A percentile compares a stretch with the other conserved stretches of the same genome.
phyloP scores from a whole-genome alignment of 2,888 invertebrate genomes.

The Macrophya alboannulata region DNA sequence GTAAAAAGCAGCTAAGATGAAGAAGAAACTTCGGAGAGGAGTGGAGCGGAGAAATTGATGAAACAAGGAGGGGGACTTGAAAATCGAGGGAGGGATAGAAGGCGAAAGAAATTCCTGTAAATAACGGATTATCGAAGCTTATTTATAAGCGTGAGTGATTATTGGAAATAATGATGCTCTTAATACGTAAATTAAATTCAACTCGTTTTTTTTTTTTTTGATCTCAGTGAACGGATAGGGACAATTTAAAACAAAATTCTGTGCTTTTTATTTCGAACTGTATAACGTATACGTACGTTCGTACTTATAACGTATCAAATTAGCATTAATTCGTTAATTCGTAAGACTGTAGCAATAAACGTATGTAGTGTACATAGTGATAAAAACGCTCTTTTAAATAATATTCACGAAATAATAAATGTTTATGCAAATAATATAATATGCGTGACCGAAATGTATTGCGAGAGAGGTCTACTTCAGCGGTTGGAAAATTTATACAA shows the following conservation, averaged over 20 bases:
- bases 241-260: conserved; percentile 10
- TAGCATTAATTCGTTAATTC: not conserved
- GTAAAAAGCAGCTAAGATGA: conserved; percentile 54
- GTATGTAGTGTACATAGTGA: not conserved
- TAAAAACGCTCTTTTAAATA: not conserved
- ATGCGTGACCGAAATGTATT: not conserved
- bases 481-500: conserved; percentile 42
- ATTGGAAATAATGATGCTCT: conserved; percentile 65
- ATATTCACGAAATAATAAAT: not conserved
- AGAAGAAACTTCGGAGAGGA: conserved; percentile 59
- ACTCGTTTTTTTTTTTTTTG: not conserved
- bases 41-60: conserved; percentile 55
- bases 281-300: too few species aligned
- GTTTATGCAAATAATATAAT: not conserved
- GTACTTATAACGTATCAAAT: not conserved
- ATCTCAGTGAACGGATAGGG: not conserved
- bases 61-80: not conserved
- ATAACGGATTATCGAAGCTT: conserved; percentile 49
- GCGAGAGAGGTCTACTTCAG: not conserved
- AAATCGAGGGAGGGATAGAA: not conserved
- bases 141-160: conserved; percentile 65
- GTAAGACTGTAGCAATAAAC: not conserved
- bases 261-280: not conserved
- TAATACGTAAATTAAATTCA: not conserved
- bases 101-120: not conserved